These are phyloP conservation scores for Aleadryas rufinucha DNA, from an alignment of 2,113 vertebrate genomes.

Conservation along the genomic window DNA sequence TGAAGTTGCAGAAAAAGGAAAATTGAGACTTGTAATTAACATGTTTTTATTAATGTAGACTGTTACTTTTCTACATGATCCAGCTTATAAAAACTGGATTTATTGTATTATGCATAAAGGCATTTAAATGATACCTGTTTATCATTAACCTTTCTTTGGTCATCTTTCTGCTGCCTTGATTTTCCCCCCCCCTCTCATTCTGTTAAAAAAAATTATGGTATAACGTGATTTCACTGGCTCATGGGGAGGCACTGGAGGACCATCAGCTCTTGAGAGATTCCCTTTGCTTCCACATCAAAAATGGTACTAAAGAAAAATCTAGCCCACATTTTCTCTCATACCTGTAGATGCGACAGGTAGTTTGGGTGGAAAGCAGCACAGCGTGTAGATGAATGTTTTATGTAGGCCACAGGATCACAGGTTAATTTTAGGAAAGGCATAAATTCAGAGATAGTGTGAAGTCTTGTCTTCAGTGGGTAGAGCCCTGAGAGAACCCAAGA, in stretches of 20 bases:
- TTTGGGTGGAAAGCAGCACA: not conserved
- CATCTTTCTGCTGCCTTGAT: not conserved
- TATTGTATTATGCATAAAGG: not conserved
- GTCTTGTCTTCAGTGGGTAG: not conserved
- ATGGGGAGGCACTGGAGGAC: not conserved
- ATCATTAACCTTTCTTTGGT: not conserved
- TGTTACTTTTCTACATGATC: not conserved
- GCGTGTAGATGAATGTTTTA: not conserved
- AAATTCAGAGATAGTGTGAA: not conserved
- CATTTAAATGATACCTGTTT: not conserved
- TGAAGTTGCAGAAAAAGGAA: not conserved
- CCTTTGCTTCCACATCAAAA: not conserved
- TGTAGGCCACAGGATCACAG: not conserved
- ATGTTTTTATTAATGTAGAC: not conserved
- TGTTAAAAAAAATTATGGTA: not conserved
- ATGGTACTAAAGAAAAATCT: not conserved
- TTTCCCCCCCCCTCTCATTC: not conserved
- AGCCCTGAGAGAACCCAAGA: not conserved
- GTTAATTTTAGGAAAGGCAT: not conserved
- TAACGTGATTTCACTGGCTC: not conserved
- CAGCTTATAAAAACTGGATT: not conserved
- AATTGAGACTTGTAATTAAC: not conserved
- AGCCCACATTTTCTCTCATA: not conserved
- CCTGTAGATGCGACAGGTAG: not conserved
- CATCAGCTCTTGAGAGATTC: not conserved